Evolutionary conservation across 2,113 vertebrate species (phyloP).

Genomic region (Benitochromis conjunctus): DNA sequence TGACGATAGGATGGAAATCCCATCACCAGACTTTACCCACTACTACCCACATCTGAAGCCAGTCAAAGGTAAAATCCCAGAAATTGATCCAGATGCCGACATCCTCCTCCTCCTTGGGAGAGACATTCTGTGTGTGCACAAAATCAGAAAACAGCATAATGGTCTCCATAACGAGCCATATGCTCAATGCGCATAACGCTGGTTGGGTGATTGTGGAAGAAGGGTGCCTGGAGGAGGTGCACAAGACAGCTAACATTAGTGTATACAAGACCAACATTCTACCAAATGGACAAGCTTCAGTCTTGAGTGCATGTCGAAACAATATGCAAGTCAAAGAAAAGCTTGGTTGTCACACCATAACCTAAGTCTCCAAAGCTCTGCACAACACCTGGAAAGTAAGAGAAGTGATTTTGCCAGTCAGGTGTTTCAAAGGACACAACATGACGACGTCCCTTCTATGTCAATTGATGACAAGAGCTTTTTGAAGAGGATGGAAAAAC

Average conservation of each 20-base stretch:
- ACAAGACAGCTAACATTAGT: not conserved
- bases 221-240: not conserved
- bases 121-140: not conserved
- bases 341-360: not conserved
- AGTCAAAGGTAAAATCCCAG: not conserved
- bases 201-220: not conserved
- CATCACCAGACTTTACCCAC: not conserved
- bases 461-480: not conserved
- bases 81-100: not conserved
- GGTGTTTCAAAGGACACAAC: not conserved
- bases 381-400: not conserved
- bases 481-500: not conserved
- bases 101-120: not conserved
- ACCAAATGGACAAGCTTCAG: not conserved
- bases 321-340: not conserved
- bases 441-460: not conserved
- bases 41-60: not conserved
- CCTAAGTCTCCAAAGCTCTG: not conserved
- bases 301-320: not conserved
- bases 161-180: not conserved
- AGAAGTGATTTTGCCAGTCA: not conserved
- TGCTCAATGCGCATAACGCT: not conserved
- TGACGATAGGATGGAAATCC: not conserved
- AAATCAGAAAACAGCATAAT: not conserved
- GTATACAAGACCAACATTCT: not conserved